Base-by-base conservation (phyloP, 1,140 invertebrate genomes). In the Bilobella aurantiaca region DNA sequence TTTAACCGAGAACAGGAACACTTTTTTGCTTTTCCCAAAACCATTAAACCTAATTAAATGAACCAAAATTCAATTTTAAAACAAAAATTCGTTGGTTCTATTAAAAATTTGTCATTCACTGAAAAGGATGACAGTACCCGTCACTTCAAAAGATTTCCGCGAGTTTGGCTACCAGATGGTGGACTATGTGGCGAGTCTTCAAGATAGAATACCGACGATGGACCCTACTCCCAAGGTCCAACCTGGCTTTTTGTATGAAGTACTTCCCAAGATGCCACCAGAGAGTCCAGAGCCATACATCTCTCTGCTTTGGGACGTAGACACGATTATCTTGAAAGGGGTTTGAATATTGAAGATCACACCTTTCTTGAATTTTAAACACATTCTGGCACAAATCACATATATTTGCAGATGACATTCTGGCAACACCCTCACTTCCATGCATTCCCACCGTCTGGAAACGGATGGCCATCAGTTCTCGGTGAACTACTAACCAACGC, bases 401-500 rank as follows among this genome's bases (percentile, higher is more conserved):
- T n/a, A n/a, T n/a, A n/a, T n/a, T 18, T 18, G 8, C 8, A 18
- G 8, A 42, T 42, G 8, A 42, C 63, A 27, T 59, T 65, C 27
- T 68, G 67, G 67, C 46, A 65, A 32, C 63, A 64, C 27, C 37
- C 34, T 2, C 46, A 47, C 25, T 68, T 68, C 57, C 53, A 56
- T 27, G 31, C 66, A 8, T 68, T 64, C 27, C 64, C 64, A 47
- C 63, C 67, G 0, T 27, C 63, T 23, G 67, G 63, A 62, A 68
- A 68, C 29, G 12, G 31, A 1, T 68, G 63, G 63, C 21, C 67
- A 14, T 64, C 67, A 28, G 23, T 68, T 2, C 31, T 68, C 29
- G 67, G 63, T 1, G 59, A 64, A 37, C 64, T 68, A 8, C 57
- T 68, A 0, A 56, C 46, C 3, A 68, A 64, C 65, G 67, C 58